Evolutionary conservation across 2,888 invertebrate genomes (phyloP).

Genomic region (Drosophila dives): DNA sequence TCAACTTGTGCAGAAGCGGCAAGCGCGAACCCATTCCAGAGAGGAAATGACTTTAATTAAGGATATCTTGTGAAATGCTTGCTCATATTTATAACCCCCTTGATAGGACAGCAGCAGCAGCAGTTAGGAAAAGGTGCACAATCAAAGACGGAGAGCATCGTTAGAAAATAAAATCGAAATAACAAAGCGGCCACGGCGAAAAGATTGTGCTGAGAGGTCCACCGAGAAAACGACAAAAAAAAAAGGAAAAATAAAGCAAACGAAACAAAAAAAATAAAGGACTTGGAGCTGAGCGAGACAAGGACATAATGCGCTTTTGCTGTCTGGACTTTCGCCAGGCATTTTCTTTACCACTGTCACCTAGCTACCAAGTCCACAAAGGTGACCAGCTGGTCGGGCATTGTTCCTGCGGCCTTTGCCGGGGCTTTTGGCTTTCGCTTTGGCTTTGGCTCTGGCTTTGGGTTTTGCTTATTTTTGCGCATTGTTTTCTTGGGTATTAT

Average conservation of each 20-base stretch:
- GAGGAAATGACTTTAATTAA: conserved; percentile 79
- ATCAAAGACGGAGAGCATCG: conserved; percentile 67
- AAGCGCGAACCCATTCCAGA: conserved; percentile 37
- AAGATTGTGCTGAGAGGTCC: conserved; percentile 27
- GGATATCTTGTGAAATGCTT: conserved; percentile 74
- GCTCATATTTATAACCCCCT: conserved; percentile 72
- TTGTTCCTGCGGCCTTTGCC: conserved; percentile 43
- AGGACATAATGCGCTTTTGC: conserved; percentile 68
- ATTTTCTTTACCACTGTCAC: conserved; percentile 42
- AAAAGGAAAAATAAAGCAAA: conserved; percentile 1
- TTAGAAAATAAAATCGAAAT: conserved; percentile 72
- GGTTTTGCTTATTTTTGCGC: conserved; percentile 36
- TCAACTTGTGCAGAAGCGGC: conserved; percentile 46
- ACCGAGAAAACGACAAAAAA: conserved; percentile 16
- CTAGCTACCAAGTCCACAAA: conserved; percentile 55
- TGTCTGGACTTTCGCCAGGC: conserved; percentile 33
- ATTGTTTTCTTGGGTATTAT: conserved; percentile 30
- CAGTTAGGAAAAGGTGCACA: conserved; percentile 58
- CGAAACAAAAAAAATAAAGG: not conserved
- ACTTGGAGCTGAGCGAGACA: conserved; percentile 3
- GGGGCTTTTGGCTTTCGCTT: conserved; percentile 32
- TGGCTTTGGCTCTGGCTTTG: conserved; percentile 17
- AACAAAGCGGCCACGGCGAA: conserved; percentile 58
- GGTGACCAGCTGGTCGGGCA: conserved; percentile 45
- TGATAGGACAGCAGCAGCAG: conserved; percentile 9